Evolutionary conservation across 2,888 invertebrate species (phyloP), one percentile per base, ranked within the genome.

Genomic region (Zygothrica quintamaculata): DNA sequence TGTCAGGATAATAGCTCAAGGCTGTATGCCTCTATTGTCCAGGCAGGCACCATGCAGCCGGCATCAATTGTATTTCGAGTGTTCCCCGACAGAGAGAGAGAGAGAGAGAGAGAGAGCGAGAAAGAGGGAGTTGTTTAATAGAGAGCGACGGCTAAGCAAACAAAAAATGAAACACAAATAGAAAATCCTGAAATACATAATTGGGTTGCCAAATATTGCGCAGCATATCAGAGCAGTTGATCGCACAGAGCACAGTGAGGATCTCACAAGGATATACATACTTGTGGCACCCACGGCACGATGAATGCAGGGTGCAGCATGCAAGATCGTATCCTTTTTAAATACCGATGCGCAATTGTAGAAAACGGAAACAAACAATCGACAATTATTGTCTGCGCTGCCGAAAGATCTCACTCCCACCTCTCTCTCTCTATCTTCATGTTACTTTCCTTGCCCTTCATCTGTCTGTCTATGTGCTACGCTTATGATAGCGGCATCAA

Each of bases 121-220:
- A 8, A 26, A 8, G 26, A 6, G 8, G 26, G 26, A 26, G 26
- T 8, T 26, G n/a, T 9, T n/a, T 9, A 9, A 2, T 9, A 29
- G 29, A 29, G n/a, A 46, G 47, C 60, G 77, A 52, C 77, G 86
- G 80, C 87, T 84, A 86, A 86, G 55, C 80, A 79, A 86, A 80
- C 84, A 84, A 58, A 43, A 29, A 16, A 55, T 7, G 18, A 7
- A 33, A 11, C 33, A 31, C 13, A 7, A 36, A 50, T n/a, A 13
- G 18, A 22, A 22, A 22, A 22, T 22, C 18, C 18, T 22, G 18
- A 22, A 22, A 22, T 36, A 39, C 22, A 59, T 80, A 80, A 86
- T 80, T 86, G 80, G 80, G 67, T 80, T 80, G 80, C 87, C 77
- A 57, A 79, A 86, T 86, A 86, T 80, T 86, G 51, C 77, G 80